Evolutionary conservation across 2,797 vertebrate genomes (phyloP).

Genomic region (Bucorvus abyssinicus): DNA sequence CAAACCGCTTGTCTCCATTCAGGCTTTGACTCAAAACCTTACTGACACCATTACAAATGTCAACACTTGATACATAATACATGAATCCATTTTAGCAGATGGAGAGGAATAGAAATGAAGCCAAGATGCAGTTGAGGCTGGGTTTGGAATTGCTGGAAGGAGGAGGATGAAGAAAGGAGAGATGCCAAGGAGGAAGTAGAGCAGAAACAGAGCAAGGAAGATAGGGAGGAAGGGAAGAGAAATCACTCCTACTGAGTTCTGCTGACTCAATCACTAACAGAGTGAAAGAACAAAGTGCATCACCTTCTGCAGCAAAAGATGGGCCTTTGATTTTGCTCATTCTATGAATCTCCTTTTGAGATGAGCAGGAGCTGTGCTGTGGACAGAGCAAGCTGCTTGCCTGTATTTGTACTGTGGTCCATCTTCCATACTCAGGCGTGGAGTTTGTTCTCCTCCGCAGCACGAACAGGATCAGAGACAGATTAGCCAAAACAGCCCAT

Average conservation of each 20-base stretch:
- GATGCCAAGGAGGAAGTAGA: constrained; percentile 49
- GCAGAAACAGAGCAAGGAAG: constrained; percentile 16
- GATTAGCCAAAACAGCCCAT: not conserved
- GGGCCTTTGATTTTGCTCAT: not conserved
- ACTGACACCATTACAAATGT: constrained; percentile 45
- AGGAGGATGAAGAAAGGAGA: not conserved
- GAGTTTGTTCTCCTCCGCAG: not conserved
- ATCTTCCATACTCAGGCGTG: not conserved
- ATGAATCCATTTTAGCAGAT: constrained; percentile 38
- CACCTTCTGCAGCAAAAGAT: not conserved
- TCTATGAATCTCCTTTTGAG: not conserved
- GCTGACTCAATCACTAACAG: not conserved
- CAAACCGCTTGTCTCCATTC: constrained; percentile 16
- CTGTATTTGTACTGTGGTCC: accelerated
- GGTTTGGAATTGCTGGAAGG: constrained; percentile 11
- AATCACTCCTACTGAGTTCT: not conserved
- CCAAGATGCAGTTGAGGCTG: constrained; percentile 14
- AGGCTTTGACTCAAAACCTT: constrained; percentile 19
- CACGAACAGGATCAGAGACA: not conserved
- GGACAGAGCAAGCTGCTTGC: not conserved
- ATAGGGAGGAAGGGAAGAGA: not conserved
- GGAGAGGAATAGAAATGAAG: constrained; percentile 27
- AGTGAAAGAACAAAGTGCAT: not conserved
- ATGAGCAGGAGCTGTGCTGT: not conserved
- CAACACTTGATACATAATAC: constrained; percentile 53